Conservation (phyloP, 2,888 invertebrate species). For the Aethes cnicana region DNA sequence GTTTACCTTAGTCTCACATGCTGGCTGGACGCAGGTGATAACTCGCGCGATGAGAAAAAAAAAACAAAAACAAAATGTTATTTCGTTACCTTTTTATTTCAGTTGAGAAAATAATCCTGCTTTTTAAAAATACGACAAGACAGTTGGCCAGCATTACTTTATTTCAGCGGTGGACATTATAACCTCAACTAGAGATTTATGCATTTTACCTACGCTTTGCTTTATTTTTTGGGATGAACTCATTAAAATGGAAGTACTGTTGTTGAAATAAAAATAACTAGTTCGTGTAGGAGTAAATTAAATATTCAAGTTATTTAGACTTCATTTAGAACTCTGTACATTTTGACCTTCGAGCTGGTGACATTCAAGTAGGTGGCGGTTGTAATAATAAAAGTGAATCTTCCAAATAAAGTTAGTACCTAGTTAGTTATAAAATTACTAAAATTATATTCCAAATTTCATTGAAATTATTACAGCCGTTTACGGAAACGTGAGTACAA, state of each 20-base stretch:
- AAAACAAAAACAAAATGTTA: slow-evolving; percentile 56
- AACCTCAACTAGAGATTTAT: neutral
- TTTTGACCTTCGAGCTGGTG: slow-evolving; percentile 3
- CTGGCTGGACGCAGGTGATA: slow-evolving; percentile 70
- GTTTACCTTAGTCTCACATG: slow-evolving; percentile 66
- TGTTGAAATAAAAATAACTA: slow-evolving; percentile 10
- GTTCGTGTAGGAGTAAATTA: neutral
- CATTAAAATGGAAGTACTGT: neutral
- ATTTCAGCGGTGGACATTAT: slow-evolving; percentile 5
- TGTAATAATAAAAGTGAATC: no score
- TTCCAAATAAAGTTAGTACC: no score
- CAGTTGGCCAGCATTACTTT: slow-evolving; percentile 10
- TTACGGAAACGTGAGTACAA: no score
- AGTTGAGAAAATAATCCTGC: slow-evolving; percentile 35
- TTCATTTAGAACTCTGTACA: slow-evolving; percentile 17
- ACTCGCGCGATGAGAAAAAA: slow-evolving; percentile 50
- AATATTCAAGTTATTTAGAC: slow-evolving; percentile 12
- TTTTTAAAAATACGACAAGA: slow-evolving; percentile 26
- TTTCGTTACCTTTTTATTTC: slow-evolving; percentile 42
- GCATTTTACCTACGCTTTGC: neutral
- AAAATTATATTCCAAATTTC: no score
- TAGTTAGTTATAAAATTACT: no score
- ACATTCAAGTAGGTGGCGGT: no score
- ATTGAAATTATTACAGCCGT: no score
- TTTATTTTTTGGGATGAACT: neutral